These are phyloP conservation scores for Pelochelys cantorii DNA, from an alignment of 2,797 vertebrate species.

Conservation along the genomic window DNA sequence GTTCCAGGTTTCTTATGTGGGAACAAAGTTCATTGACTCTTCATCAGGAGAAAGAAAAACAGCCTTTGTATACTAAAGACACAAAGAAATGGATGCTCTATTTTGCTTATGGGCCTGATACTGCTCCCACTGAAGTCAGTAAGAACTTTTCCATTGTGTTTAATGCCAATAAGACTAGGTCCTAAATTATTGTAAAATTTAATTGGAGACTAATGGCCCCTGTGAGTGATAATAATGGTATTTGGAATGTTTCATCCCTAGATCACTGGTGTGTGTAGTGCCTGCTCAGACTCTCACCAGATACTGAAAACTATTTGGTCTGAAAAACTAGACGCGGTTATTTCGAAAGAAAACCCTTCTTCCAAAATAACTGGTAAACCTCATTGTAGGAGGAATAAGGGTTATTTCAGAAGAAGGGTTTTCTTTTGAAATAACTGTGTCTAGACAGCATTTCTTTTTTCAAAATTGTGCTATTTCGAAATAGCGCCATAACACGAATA, in stretches of 20 bases:
- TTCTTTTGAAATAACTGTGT: too few relatives aligned
- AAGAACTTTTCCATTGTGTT: background rate
- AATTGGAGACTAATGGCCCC: constrained; percentile 32
- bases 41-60: constrained; percentile 36
- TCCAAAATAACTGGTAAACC: too few relatives aligned
- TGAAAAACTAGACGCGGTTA: too few relatives aligned
- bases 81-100: background rate
- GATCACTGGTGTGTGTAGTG: background rate
- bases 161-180: background rate
- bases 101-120: background rate
- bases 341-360: too few relatives aligned
- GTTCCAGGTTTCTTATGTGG: constrained; percentile 67
- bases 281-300: background rate
- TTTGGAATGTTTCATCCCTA: background rate
- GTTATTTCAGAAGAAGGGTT: too few relatives aligned
- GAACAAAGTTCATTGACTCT: constrained; percentile 61
- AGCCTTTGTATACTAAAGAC: constrained; percentile 13
- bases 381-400: too few relatives aligned
- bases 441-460: too few relatives aligned
- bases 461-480: too few relatives aligned
- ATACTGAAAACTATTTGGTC: background rate
- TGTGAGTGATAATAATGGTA: constrained; percentile 11
- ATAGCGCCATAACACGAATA: too few relatives aligned
- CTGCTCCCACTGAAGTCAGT: background rate
- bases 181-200: constrained; percentile 42